Percentiles rank a stretch among this genome's conserved stretches.
Conservation (phyloP, 2,888 invertebrate species). For the Diplolepis rosae region DNA sequence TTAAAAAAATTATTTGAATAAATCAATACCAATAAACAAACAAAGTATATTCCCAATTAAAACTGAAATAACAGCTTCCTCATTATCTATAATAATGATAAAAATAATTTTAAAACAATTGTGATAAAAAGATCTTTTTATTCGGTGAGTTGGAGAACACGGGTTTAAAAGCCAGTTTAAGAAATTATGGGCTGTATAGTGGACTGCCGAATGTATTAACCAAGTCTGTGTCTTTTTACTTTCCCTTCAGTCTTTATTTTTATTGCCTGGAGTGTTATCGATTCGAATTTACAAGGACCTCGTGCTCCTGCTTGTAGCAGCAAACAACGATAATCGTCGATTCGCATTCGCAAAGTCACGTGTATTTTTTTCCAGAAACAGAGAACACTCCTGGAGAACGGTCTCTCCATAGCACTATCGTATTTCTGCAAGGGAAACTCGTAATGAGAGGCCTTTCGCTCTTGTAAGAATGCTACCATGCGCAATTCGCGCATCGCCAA, state of each 20-base stretch:
- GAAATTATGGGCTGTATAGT: not conserved
- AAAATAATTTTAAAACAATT: conserved; percentile 10
- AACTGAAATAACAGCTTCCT: not conserved
- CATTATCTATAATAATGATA: not conserved
- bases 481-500: conserved; percentile 64
- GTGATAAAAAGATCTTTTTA: conserved; percentile 14
- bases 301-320: conserved; percentile 15
- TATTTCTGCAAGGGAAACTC: conserved; percentile 50
- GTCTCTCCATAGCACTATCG: conserved; percentile 50
- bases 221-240: not conserved
- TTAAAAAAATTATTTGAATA: too few species aligned
- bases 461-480: conserved; percentile 63
- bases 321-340: conserved; percentile 43
- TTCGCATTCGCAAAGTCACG: conserved; percentile 44
- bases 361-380: conserved; percentile 31
- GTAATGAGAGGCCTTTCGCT: conserved; percentile 61
- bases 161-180: not conserved
- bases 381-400: conserved; percentile 24
- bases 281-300: conserved; percentile 28
- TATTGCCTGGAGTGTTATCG: conserved; percentile 2
- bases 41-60: too few species aligned
- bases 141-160: not conserved
- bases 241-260: conserved; percentile 19
- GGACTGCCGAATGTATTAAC: not conserved
- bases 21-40: too few species aligned